Evolutionary conservation across 2,797 vertebrate genomes (phyloP), one percentile per base, ranked within the genome.

Genomic region (Epinephelus malabaricus): DNA sequence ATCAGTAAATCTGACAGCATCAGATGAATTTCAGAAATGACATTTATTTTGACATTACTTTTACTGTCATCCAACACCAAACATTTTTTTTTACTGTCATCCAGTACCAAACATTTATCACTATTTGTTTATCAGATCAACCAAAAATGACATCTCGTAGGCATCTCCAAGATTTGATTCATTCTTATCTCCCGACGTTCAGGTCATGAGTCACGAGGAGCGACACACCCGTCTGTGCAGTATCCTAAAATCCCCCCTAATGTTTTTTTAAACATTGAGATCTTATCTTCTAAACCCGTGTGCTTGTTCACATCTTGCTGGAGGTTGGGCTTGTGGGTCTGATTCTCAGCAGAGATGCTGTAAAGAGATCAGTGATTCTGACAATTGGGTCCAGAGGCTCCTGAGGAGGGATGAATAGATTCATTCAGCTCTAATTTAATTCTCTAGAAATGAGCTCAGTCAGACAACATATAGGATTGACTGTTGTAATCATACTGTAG

Each of bases 341-440:
- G 65, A 64, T 58, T 73, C 63, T 62, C 59, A 60, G 50, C 68
- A 58, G 58, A 63, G 45, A 60, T 58, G 43, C 45, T 62, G 17
- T 71, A n/a, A 46, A 19, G 49, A 74, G 54, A 77, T 73, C 50
- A 71, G 62, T 38, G 27, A 72, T 47, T 72, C 50, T 73, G 14
- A 64, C 18, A 53, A 61, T 51, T 21, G 45, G 45, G 9, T 66
- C 60, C 62, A 49, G 40, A 59, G 53, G 72, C 9, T 59, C 25
- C n/a, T 43, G 23, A 15, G 19, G 54, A 45, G 56, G 40, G 1
- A 63, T 69, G 63, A 78, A 69, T 54, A 15, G 27, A 46, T 71
- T 71, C 40, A 73, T 46, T 72, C n/a, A 71, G n/a, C 25, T 69
- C 25, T 54, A 30, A 79, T 60, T 46, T 8, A 62, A 73, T 80